These are phyloP conservation scores for Aurelia aurita DNA, from an alignment of 30 jellyfish, hydroid and myxozoan genomes.

Conservation along the genomic window DNA sequence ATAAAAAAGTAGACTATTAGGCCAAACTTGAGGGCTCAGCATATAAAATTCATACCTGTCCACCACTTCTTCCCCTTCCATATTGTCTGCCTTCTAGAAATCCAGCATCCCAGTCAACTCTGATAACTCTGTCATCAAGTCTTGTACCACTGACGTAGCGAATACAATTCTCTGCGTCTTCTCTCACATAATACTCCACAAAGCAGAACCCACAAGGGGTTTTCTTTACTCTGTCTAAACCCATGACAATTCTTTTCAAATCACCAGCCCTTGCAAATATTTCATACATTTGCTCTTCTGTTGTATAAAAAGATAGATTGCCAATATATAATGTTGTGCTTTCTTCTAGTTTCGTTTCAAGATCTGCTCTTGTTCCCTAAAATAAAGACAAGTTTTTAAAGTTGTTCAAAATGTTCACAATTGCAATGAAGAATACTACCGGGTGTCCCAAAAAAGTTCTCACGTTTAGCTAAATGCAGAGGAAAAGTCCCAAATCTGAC, in stretches of 20 bases:
- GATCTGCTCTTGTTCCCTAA: conserved; percentile 91
- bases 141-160: conserved; percentile 94
- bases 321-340: conserved; percentile 96
- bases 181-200: conserved; percentile 90
- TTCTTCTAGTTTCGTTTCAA: conserved; percentile 80
- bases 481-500: no score
- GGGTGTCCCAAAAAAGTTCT: no score
- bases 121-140: conserved; percentile 90
- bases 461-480: no score
- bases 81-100: conserved; percentile 97
- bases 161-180: conserved; percentile 92
- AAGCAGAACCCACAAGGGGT: conserved; percentile 99
- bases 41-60: conserved; percentile 82
- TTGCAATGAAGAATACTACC: no score
- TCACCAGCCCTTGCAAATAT: conserved; percentile 91
- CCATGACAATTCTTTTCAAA: conserved; percentile 88
- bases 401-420: no score
- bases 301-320: conserved; percentile 88
- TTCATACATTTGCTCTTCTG: conserved; percentile 96
- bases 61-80: conserved; percentile 99
- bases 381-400: background rate
- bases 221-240: conserved; percentile 88
- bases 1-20: no score
- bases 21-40: no score
- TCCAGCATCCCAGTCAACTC: conserved; percentile 99